Evolutionary conservation across 2,797 vertebrate genomes (phyloP).

Genomic region (Heliangelus exortis): DNA sequence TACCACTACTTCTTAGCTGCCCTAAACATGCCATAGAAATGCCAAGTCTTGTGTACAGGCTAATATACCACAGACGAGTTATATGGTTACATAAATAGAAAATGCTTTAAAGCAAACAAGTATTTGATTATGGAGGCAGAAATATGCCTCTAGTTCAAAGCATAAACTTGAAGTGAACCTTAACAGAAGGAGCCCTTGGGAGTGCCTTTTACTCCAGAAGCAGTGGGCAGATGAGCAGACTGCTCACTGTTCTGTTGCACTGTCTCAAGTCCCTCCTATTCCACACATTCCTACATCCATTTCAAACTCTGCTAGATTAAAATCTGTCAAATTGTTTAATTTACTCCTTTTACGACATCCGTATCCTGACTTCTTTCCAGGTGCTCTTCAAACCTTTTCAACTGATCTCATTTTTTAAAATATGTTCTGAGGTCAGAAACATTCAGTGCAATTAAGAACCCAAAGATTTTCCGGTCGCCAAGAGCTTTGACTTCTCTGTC

Average conservation of each 20-base stretch:
- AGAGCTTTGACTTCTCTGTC: fast-evolving
- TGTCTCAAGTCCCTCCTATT: neutral
- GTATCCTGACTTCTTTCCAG: neutral
- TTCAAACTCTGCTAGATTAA: neutral
- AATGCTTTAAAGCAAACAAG: neutral
- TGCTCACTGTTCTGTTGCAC: neutral
- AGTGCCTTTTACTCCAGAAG: neutral
- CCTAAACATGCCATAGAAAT: neutral
- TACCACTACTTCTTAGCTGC: neutral
- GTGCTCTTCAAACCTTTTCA: neutral
- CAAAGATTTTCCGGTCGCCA: neutral
- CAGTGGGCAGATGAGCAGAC: neutral
- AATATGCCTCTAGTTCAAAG: neutral
- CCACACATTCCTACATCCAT: neutral
- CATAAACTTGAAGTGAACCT: neutral
- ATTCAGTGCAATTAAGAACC: fast-evolving
- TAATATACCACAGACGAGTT: neutral
- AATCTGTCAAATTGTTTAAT: neutral
- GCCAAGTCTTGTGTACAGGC: neutral
- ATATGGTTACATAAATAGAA: neutral
- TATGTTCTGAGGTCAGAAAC: neutral
- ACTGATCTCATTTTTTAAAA: neutral
- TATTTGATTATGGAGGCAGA: neutral
- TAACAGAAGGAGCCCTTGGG: neutral
- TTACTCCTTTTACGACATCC: neutral